Conservation (phyloP, 2,797 vertebrate genomes). For the Pygocentrus nattereri region DNA sequence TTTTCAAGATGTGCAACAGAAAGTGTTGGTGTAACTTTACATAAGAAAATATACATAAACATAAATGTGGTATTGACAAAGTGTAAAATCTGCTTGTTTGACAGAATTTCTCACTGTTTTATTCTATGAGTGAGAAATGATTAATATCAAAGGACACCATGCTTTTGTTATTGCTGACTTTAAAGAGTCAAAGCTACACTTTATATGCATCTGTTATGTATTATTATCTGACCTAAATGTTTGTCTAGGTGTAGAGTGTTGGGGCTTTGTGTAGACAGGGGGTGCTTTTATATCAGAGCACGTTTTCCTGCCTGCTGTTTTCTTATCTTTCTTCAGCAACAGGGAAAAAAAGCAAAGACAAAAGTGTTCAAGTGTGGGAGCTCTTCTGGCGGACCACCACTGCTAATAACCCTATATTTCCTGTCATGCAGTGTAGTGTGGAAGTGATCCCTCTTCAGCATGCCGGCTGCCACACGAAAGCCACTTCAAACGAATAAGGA, state of each 20-base stretch:
- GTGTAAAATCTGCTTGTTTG: no score
- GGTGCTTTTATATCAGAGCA: background rate
- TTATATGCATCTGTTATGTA: background rate
- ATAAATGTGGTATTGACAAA: no score
- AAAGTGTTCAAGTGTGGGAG: background rate
- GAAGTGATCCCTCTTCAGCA: slow-evolving; percentile 30
- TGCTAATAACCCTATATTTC: slow-evolving; percentile 34
- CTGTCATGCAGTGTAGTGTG: slow-evolving; percentile 19
- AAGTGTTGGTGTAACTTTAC: no score
- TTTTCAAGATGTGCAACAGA: no score
- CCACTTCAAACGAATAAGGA: slow-evolving; percentile 40
- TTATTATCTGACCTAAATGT: background rate
- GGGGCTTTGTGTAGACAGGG: background rate
- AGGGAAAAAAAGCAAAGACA: background rate
- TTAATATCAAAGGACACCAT: background rate
- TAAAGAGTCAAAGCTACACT: no score
- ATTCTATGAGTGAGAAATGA: background rate
- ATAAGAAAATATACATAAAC: no score
- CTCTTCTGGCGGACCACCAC: slow-evolving; percentile 22
- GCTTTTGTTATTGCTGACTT: background rate
- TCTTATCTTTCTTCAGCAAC: background rate
- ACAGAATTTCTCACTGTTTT: no score
- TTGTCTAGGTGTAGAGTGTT: background rate
- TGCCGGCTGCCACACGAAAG: slow-evolving; percentile 7
- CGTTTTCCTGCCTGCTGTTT: slow-evolving; percentile 6